Conservation (phyloP, 2,113 vertebrate species). For the Dasyurus viverrinus region DNA sequence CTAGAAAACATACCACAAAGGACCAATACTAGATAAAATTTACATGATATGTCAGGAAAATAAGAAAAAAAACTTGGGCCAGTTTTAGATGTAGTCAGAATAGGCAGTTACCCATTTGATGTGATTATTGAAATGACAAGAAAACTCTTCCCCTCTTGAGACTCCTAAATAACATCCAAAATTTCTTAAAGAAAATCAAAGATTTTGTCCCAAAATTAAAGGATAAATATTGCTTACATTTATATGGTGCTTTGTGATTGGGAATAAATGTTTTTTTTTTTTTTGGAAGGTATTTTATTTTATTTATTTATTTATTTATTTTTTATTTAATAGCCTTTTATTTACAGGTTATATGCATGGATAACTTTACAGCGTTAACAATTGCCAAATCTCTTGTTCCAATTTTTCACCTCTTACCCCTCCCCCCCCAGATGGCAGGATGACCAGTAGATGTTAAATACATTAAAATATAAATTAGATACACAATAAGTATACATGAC, state of each 20-base stretch:
- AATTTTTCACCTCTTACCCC: too few relatives aligned
- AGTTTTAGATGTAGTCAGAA: conserved; percentile 9
- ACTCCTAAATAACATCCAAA: not conserved
- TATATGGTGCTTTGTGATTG: not conserved
- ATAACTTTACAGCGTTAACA: too few relatives aligned
- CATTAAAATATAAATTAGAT: too few relatives aligned
- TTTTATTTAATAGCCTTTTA: too few relatives aligned
- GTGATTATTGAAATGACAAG: not conserved
- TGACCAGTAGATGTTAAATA: too few relatives aligned
- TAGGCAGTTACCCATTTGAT: not conserved
- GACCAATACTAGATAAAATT: not conserved
- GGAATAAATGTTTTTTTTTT: not conserved
- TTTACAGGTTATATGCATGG: too few relatives aligned
- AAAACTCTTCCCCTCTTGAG: not conserved
- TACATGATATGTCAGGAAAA: not conserved
- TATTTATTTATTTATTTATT: too few relatives aligned
- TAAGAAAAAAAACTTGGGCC: not conserved
- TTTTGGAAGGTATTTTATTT: too few relatives aligned
- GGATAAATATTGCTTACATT: not conserved
- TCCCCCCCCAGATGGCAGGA: too few relatives aligned
- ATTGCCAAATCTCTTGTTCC: too few relatives aligned
- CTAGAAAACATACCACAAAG: not conserved
- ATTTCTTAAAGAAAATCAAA: not conserved
- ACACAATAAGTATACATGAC: too few relatives aligned
- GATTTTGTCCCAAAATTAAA: not conserved